Evolutionary conservation across 2,888 invertebrate species (phyloP).

Genomic region (Meta bourneti): DNA sequence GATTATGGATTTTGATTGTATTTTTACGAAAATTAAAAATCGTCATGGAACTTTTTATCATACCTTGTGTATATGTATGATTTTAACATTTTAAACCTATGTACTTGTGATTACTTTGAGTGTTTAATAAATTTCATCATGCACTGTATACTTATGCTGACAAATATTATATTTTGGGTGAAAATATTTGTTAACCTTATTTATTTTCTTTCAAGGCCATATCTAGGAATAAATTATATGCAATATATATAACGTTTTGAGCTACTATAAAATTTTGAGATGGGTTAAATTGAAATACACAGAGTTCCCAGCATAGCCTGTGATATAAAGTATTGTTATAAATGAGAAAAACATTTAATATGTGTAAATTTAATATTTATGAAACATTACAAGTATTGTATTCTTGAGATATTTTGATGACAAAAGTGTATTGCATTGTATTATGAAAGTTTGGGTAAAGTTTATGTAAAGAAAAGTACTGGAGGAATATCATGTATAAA

Average conservation of each 20-base stretch:
- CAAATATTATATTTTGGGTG: background rate
- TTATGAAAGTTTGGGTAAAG: background rate
- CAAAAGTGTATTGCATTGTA: background rate
- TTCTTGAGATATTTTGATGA: conserved; percentile 2
- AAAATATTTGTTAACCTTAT: background rate
- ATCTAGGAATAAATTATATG: background rate
- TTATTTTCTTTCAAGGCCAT: background rate
- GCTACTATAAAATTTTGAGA: background rate
- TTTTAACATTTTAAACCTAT: background rate
- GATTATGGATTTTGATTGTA: no score
- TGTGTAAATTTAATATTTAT: conserved; percentile 1
- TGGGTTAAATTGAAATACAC: background rate
- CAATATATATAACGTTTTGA: background rate
- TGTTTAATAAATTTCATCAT: background rate
- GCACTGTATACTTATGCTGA: background rate
- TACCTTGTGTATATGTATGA: background rate
- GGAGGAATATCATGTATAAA: background rate
- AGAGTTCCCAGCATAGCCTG: conserved; percentile 39
- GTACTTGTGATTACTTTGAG: background rate
- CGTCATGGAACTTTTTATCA: background rate
- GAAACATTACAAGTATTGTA: background rate
- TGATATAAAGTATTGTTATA: conserved; percentile 40
- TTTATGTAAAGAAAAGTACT: conserved; percentile 4
- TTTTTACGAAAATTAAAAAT: background rate
- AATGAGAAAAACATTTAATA: background rate